Base-by-base conservation (phyloP, 2,888 invertebrate species). In the Notodonta dromedarius region DNA sequence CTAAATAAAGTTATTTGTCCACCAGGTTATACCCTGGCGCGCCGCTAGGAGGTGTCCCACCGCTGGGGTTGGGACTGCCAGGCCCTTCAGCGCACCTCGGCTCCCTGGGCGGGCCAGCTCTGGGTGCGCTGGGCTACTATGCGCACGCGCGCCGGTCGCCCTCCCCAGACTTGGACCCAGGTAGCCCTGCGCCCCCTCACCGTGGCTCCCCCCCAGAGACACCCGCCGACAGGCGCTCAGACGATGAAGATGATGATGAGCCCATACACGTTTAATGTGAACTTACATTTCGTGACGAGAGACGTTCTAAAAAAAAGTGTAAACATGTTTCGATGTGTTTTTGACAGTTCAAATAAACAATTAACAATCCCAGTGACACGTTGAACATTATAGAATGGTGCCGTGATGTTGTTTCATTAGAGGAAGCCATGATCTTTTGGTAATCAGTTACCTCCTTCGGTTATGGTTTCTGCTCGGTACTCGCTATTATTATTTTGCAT, bases 81-180 rank as follows among this genome's bases (percentile, higher is more conserved):
- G 96, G 96, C 8, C 96, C 96, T 4, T 96, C 95, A 60, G 95
- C 96, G 44, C 96, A 96, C 76, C 88, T 96, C 14, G 95, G 95
- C 39, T 94, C 95, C 11, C 87, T 96, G 14, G 95, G 96, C 12
- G 96, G 95, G 62, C 96, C 97, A 69, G 96, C 94, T 79, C 95
- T 96, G 32, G 87, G 94, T 56, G 88, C 94, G 70, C 80, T 94
- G 73, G 87, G 92, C 77, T 86, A 94, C 90, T 89, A 94, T 83
- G 86, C 94, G 83, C 84, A 94, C 86, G 82, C 92, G 70, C 87
- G 91, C 48, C 89, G 94, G 79, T 78, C 94, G 24, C 94, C 89
- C 63, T 94, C 89, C 51, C 94, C 90, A 16, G 95, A 95, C 88
- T 94, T 85, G 40, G 95, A 95, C 87, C 95, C 95, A 0, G 95